Percentiles rank a stretch among this genome's conserved stretches.
Conservation (phyloP, 2,797 vertebrate genomes). For the Lacerta viridis region DNA sequence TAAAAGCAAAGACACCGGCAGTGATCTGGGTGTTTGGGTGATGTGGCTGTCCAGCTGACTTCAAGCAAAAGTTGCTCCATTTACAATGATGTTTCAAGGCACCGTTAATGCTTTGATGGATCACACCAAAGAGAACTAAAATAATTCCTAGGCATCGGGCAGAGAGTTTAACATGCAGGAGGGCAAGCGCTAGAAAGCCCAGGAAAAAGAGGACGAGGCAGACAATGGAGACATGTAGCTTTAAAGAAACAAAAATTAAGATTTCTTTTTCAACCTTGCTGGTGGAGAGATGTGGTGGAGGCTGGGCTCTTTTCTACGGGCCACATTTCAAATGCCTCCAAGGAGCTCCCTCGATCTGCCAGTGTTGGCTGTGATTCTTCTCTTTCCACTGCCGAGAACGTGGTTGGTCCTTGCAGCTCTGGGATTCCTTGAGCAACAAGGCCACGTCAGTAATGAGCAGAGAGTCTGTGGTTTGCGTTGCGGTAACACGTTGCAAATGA, state of each 20-base stretch:
- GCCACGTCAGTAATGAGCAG: not conserved
- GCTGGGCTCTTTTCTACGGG: not conserved
- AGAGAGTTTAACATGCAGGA: slow-evolving; percentile 45
- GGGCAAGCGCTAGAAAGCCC: not conserved
- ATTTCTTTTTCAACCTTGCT: slow-evolving; percentile 18
- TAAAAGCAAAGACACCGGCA: slow-evolving; percentile 46
- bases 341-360: slow-evolving; percentile 6
- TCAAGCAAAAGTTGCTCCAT: not conserved
- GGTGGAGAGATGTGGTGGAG: slow-evolving; percentile 34
- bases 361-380: slow-evolving; percentile 16
- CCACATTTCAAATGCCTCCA: slow-evolving; percentile 26
- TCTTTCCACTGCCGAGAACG: not conserved
- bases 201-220: slow-evolving; percentile 7
- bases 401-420: not conserved
- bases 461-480: not conserved
- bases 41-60: not conserved
- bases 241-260: not conserved
- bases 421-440: not conserved
- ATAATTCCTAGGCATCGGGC: not conserved
- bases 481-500: not conserved
- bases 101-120: not conserved
- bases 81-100: slow-evolving; percentile 19
- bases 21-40: slow-evolving; percentile 30
- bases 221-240: not conserved
- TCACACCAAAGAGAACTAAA: not conserved